A percentile compares a stretch with the other conserved stretches of the same genome.
phyloP scores from a whole-genome alignment of 2,888 invertebrate genomes.

The Coecobrya sp. region DNA sequence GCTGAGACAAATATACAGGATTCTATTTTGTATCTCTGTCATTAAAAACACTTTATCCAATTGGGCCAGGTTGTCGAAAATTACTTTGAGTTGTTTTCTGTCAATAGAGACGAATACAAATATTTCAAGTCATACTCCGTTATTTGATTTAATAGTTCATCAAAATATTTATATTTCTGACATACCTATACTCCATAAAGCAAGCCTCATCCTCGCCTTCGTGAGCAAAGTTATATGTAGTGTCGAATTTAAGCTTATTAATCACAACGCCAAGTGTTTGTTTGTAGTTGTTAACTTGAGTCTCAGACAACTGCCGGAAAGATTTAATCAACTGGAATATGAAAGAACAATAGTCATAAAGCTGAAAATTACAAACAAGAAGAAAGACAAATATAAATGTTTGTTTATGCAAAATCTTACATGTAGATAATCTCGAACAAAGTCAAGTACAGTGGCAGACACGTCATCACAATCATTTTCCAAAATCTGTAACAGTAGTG shows the following conservation, averaged over 20 bases:
- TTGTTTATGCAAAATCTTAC: slow-evolving; percentile 83
- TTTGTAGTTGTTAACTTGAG: slow-evolving; percentile 88
- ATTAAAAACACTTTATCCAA: slow-evolving; percentile 88
- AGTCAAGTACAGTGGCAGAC: slow-evolving; percentile 88
- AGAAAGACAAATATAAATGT: neutral
- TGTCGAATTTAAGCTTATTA: slow-evolving; percentile 88
- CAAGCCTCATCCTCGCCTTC: slow-evolving; percentile 89
- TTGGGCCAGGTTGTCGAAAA: slow-evolving; percentile 89
- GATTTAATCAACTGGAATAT: slow-evolving; percentile 88
- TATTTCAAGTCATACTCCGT: neutral
- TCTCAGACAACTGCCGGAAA: slow-evolving; percentile 86
- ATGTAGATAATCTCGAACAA: slow-evolving; percentile 88
- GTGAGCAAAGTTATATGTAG: slow-evolving; percentile 87
- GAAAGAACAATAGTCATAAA: neutral
- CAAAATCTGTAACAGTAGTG: slow-evolving; percentile 88
- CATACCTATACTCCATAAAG: slow-evolving; percentile 88
- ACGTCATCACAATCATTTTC: slow-evolving; percentile 89
- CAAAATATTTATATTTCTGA: slow-evolving; percentile 3
- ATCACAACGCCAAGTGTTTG: slow-evolving; percentile 88
- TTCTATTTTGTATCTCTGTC: slow-evolving; percentile 88
- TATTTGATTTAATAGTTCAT: no score
- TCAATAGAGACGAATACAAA: no score
- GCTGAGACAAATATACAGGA: slow-evolving; percentile 85
- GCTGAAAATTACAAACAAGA: neutral
- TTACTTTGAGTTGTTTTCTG: slow-evolving; percentile 89